Percentiles rank a stretch among this genome's conserved stretches.
Evolutionary conservation across 2,888 invertebrate genomes (phyloP).

Genomic region (Acronicta leporina): DNA sequence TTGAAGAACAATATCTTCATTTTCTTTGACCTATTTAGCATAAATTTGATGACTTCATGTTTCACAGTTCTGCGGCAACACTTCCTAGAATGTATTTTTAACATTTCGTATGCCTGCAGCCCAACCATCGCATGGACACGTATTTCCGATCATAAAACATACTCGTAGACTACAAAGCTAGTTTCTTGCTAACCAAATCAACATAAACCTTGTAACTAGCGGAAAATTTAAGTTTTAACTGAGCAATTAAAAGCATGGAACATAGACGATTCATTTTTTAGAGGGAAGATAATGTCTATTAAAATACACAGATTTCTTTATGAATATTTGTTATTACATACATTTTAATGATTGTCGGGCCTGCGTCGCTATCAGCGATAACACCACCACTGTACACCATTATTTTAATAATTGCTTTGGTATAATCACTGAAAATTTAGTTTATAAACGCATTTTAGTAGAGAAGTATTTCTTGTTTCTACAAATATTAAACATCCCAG

Average conservation of each 20-base stretch:
- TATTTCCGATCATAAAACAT: slow-evolving; percentile 45
- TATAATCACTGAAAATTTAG: too few relatives aligned
- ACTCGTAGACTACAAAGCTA: slow-evolving; percentile 27
- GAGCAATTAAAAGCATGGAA: slow-evolving; percentile 21
- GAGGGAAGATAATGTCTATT: neutral
- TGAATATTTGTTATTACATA: too few relatives aligned
- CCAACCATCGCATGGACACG: slow-evolving; percentile 13
- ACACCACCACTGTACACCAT: too few relatives aligned
- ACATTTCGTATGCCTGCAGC: slow-evolving; percentile 27
- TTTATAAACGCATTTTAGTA: too few relatives aligned
- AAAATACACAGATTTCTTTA: neutral
- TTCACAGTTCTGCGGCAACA: neutral
- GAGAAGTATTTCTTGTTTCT: neutral
- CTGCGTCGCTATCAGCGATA: too few relatives aligned
- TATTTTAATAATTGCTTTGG: too few relatives aligned
- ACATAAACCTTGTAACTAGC: slow-evolving; percentile 42
- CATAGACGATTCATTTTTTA: slow-evolving; percentile 10
- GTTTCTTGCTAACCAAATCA: slow-evolving; percentile 33
- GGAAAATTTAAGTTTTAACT: slow-evolving; percentile 27
- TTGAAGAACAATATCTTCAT: too few relatives aligned
- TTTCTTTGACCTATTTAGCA: too few relatives aligned
- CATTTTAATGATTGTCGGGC: too few relatives aligned
- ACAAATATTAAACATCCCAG: neutral
- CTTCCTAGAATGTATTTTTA: slow-evolving; percentile 17
- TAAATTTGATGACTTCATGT: neutral